Evolutionary conservation across 2,113 vertebrate species (phyloP).

Genomic region (Planiliza haematocheilus): DNA sequence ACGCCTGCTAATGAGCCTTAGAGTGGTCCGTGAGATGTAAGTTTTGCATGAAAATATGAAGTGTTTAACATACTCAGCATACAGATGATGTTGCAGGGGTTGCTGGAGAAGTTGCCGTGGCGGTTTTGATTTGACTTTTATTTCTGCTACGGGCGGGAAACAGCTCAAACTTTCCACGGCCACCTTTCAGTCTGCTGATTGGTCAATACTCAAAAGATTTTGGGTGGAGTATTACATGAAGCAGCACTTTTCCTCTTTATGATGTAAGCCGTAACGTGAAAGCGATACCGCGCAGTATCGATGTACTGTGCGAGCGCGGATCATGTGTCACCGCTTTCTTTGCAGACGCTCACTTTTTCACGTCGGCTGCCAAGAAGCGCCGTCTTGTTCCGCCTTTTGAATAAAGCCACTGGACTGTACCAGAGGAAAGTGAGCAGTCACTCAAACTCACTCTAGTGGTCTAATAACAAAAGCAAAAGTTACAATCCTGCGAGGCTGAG

Average conservation of each 20-base stretch:
- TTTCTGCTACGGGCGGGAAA: neutral
- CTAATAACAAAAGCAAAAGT: slow-evolving; percentile 76
- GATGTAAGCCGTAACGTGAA: slow-evolving; percentile 51
- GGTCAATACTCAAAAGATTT: slow-evolving; percentile 35
- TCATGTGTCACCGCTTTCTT: slow-evolving; percentile 49
- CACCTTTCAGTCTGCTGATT: slow-evolving; percentile 15
- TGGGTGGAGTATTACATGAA: slow-evolving; percentile 38
- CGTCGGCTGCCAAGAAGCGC: slow-evolving; percentile 29
- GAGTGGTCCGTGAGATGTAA: slow-evolving; percentile 1
- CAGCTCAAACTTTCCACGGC: slow-evolving; percentile 14
- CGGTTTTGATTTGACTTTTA: neutral
- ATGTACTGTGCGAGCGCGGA: slow-evolving; percentile 42
- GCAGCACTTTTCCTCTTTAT: slow-evolving; percentile 52
- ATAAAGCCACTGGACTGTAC: slow-evolving; percentile 57
- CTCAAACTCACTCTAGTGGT: slow-evolving; percentile 64
- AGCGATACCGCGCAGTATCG: slow-evolving; percentile 55
- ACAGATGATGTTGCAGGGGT: slow-evolving; percentile 8
- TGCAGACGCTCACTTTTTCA: slow-evolving; percentile 30
- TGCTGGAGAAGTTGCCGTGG: neutral
- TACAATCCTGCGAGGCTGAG: slow-evolving; percentile 67
- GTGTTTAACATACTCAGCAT: slow-evolving; percentile 15
- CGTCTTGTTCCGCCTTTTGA: slow-evolving; percentile 41
- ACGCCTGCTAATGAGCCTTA: slow-evolving; percentile 24
- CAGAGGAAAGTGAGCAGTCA: slow-evolving; percentile 67
- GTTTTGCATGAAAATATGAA: neutral